A percentile compares a stretch with the other conserved stretches of the same genome.
These are phyloP conservation scores for Tribolium madens DNA, from an alignment of 1,140 invertebrate species.

Conservation along the genomic window DNA sequence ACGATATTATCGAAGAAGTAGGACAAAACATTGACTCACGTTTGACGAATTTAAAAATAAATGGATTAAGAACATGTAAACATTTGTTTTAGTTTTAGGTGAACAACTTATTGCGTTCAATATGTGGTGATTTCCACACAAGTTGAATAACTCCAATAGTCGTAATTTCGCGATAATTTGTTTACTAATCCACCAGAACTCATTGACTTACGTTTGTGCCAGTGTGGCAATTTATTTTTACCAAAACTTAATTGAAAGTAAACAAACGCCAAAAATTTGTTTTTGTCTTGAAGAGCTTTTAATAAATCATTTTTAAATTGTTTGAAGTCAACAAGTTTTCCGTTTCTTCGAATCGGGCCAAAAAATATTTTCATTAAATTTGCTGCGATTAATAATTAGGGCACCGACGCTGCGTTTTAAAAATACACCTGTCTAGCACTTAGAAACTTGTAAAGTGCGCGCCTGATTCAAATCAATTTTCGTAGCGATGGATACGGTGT, in stretches of 20 bases:
- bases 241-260: constrained; percentile 29
- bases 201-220: too few relatives aligned
- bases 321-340: constrained; percentile 11
- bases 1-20: constrained; percentile 2
- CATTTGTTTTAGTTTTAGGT: constrained; percentile 29
- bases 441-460: not conserved
- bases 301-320: constrained; percentile 28
- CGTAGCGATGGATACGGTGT: constrained; percentile 76
- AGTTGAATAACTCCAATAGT: not conserved
- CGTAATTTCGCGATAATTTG: not conserved
- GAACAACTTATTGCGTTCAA: constrained; percentile 23
- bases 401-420: constrained; percentile 33
- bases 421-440: constrained; percentile 26
- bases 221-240: constrained; percentile 25
- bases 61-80: constrained; percentile 43
- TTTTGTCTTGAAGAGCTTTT: constrained; percentile 12
- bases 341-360: not conserved
- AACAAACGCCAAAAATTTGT: constrained; percentile 35
- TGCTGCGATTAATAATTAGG: constrained; percentile 35
- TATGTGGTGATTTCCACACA: not conserved
- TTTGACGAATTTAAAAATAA: constrained; percentile 42
- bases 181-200: too few relatives aligned
- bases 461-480: not conserved
- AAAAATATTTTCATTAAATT: constrained; percentile 35
- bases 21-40: constrained; percentile 40